Evolutionary conservation across 2,888 invertebrate genomes (phyloP).

Genomic region (Lithophane leautieri): DNA sequence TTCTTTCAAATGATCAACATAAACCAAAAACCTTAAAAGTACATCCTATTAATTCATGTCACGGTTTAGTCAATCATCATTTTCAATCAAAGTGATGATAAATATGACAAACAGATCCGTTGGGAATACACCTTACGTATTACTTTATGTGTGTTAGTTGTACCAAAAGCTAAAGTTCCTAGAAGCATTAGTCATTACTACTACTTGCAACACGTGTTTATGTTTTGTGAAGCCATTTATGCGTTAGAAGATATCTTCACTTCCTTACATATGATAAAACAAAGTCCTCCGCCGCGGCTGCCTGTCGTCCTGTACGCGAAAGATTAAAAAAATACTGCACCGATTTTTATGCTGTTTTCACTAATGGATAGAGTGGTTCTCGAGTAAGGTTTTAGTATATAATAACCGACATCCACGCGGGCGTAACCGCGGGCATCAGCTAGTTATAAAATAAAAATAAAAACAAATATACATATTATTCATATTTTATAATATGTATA

Average conservation of each 20-base stretch:
- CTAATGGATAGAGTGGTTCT: no score
- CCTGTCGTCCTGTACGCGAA: no score
- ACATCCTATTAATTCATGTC: background rate
- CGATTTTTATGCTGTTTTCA: no score
- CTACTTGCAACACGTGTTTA: slow-evolving; percentile 12
- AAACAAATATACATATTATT: no score
- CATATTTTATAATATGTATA: background rate
- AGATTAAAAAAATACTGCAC: no score
- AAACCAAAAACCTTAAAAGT: background rate
- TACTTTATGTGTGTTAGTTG: slow-evolving; percentile 13
- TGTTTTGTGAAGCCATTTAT: slow-evolving; percentile 18
- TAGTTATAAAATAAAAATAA: no score
- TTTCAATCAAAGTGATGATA: background rate
- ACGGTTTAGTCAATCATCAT: background rate
- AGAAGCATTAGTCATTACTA: slow-evolving; percentile 34
- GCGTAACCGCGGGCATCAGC: no score
- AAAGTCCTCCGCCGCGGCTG: no score
- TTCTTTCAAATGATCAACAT: no score
- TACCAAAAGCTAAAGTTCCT: slow-evolving; percentile 32
- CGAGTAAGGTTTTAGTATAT: no score
- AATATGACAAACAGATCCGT: slow-evolving; percentile 6
- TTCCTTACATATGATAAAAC: no score
- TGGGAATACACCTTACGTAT: slow-evolving; percentile 5
- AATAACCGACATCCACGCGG: no score
- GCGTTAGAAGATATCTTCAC: background rate